These are phyloP conservation scores for Scaptomyza montana DNA, from an alignment of 1,140 invertebrate species.

Conservation along the genomic window DNA sequence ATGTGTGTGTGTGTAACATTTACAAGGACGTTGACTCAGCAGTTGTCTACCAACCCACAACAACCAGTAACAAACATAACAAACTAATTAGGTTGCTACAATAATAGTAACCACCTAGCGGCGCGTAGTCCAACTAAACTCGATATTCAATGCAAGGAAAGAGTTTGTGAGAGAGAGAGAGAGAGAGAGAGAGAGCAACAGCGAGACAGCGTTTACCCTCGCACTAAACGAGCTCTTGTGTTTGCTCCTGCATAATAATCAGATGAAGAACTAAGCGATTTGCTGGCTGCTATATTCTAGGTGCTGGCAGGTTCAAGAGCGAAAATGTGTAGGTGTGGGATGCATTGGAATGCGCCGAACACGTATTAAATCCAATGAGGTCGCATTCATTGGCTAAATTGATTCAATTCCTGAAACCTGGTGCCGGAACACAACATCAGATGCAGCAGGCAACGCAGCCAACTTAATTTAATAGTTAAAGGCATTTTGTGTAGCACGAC, in stretches of 20 bases:
- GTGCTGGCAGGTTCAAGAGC: conserved; percentile 25
- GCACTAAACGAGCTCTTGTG: conserved; percentile 33
- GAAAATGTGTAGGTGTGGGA: conserved; percentile 1
- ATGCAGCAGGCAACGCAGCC: conserved; percentile 24
- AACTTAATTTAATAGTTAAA: conserved; percentile 51
- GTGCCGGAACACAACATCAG: conserved; percentile 11
- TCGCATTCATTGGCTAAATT: conserved; percentile 68
- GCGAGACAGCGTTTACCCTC: conserved; percentile 30
- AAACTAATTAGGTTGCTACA: conserved; percentile 60
- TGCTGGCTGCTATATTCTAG: background rate
- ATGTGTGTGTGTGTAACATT: conserved; percentile 5
- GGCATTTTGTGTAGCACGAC: conserved; percentile 18
- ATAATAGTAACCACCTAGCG: conserved; percentile 32
- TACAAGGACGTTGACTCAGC: conserved; percentile 20
- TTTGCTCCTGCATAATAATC: conserved; percentile 61
- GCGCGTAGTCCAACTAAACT: conserved; percentile 15
- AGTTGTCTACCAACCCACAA: background rate
- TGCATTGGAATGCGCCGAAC: conserved; percentile 25
- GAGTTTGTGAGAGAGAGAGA: background rate
- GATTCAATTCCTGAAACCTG: conserved; percentile 52
- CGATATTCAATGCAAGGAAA: background rate
- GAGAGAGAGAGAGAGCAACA: too few species aligned
- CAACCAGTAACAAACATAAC: conserved; percentile 37
- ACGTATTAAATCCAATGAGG: conserved; percentile 71
- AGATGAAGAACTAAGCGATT: conserved; percentile 51